phyloP scores from a whole-genome alignment of 2,113 vertebrate genomes.

The Triplophysa rosa region DNA sequence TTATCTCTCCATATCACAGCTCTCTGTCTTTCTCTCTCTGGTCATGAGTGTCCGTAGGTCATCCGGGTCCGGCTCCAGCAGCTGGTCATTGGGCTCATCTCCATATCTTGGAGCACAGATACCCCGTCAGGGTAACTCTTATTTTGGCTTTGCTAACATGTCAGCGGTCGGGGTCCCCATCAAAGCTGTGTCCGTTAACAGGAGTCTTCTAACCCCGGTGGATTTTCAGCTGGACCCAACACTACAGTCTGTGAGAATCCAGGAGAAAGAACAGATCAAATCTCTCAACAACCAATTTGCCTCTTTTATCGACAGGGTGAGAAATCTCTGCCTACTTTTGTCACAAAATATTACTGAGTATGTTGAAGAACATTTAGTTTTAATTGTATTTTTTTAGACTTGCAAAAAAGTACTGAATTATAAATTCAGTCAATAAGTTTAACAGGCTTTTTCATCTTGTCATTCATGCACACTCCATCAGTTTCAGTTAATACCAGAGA shows the following conservation, averaged over 20 bases:
- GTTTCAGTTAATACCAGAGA: neutral
- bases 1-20: neutral
- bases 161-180: conserved; percentile 49
- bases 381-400: no score
- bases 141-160: conserved; percentile 39
- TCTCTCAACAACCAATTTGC: conserved; percentile 75
- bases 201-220: conserved; percentile 70
- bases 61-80: conserved; percentile 32
- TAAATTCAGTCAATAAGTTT: neutral
- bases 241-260: conserved; percentile 68
- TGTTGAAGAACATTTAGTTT: neutral
- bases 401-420: neutral
- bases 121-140: conserved; percentile 42
- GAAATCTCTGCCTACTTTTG: neutral
- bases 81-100: conserved; percentile 30
- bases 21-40: neutral
- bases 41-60: conserved; percentile 25
- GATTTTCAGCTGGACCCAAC: conserved; percentile 70
- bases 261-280: conserved; percentile 82
- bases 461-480: neutral
- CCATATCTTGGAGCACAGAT: neutral
- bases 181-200: conserved; percentile 69
- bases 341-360: neutral
- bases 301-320: conserved; percentile 78
- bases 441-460: neutral